Base-by-base conservation (phyloP, 2,113 vertebrate genomes). In the Tetrax tetrax region DNA sequence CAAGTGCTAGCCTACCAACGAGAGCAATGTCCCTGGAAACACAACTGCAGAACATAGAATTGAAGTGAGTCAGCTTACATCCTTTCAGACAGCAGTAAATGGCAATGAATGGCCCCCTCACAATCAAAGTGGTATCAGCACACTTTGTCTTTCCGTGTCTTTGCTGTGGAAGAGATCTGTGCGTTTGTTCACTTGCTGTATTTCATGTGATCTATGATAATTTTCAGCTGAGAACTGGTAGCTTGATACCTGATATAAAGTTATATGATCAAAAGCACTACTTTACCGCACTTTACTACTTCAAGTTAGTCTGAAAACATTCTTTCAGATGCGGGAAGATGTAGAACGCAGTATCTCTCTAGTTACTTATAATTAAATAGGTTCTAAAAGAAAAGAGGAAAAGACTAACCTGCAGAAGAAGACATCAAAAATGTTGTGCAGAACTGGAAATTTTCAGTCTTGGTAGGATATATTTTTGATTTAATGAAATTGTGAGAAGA, bases 1-100 rank as follows among this genome's bases (percentile, higher is more conserved):
- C 12, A 91, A 87, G n/a, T 57, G 10, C 37, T 71, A 43, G 41
- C 41, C 41, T 75, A 9, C 7, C n/a, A 54, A 5, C 22, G 43
- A 50, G 7, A 82, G 48, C 71, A 70, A 79, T 64, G 21, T 54
- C 22, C 14, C n/a, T 41, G 38, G 31, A 82, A 90, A 51, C 15
- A 72, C 2, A 69, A 22, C 0, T 41, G 12, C 66, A 59, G n/a
- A 64, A 25, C 21, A 48, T 8, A 63, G 27, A 91, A 65, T 15
- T 69, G 11, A 18, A 68, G 22, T 0, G 1, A 45, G 5, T 28
- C 47, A 66, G 6, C 3, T 76, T 59, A 25, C 1, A 0, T n/a
- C 21, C 37, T 83, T 75, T 45, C 38, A 78, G 38, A 29, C 14
- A 66, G 27, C 6, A n/a, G 25, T 72, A 72, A 87, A 74, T 38